Evolutionary conservation across 2,888 invertebrate genomes (phyloP), one percentile per base, ranked within the genome.

Genomic region (Blastobasis lacticolella): DNA sequence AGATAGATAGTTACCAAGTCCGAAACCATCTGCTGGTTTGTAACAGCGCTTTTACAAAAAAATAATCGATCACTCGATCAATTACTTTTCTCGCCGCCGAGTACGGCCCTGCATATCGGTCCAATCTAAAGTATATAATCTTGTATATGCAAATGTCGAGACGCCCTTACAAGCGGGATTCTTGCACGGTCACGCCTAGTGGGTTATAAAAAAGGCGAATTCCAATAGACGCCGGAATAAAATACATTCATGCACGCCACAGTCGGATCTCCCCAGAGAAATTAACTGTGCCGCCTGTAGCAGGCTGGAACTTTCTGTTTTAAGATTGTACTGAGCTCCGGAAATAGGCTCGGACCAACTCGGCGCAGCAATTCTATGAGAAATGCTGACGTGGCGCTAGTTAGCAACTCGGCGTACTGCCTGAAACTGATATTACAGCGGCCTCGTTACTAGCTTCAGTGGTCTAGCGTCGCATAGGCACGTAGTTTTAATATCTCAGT

Each of bases 71-170:
- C 23, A 23, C 23, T 23, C 23, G 23, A 23, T 2, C 23, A 23
- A 23, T 23, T 23, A 3, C 23, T 2, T 3, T 23, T 3, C 23
- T 23, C 23, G 23, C 2, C 23, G 3, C 47, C 10, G 38, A 6
- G 38, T 38, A 8, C n/a, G 38, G 7, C 5, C 10, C n/a, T 38
- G 64, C 64, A 68, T 67, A 69, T 67, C 61, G 64, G 65, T 67
- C 72, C 72, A 75, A 79, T 75, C 73, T 74, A 75, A 76, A 49
- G 78, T 75, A 79, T 77, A 80, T 77, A 80, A 78, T 78, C 77
- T 74, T 75, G 77, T 80, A 75, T 78, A 83, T 81, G 81, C 74
- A 81, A 81, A 83, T 80, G 71, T 72, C 72, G 73, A 71, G 73
- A 71, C 73, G 71, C 75, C 75, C 74, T 73, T 73, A 74, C 75